Evolutionary conservation across 2,888 invertebrate genomes (phyloP), one percentile per base, ranked within the genome.

Genomic region (Drosophila falleni): DNA sequence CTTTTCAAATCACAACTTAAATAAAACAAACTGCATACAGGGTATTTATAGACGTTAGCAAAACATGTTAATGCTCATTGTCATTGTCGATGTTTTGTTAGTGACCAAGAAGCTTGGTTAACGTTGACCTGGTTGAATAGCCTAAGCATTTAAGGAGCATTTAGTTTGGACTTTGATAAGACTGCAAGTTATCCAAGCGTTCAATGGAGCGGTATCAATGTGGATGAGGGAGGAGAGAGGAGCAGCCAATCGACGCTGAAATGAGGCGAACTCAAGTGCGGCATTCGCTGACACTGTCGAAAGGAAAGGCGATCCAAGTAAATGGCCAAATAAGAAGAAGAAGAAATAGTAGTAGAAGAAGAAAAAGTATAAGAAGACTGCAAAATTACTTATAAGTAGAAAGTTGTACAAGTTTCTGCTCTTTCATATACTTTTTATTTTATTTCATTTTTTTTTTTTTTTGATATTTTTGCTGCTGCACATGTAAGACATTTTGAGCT

Each of bases 401-500:
- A 87, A 87, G 88, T 87, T 87, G 81, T 58, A 63, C 77, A 86
- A 90, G 81, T 84, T 87, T 74, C 69, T 79, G 66, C 76, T 75
- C 71, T 76, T 80, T 59, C 76, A 62, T 56, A 56, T 63, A 29
- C 54, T 55, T 51, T 35, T 47, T 42, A 33, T 19, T 33, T 56
- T 41, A 29, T 66, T 50, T n/a, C n/a, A n/a, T 35, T 47, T 42
- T 29, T 19, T 33, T 56, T 41, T 26, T 66, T 50, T 33, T 16
- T 16, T 39, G n/a, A n/a, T 41, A 60, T 37, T 47, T 26, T 50
- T 59, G 80, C 51, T 54, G 66, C 55, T 79, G 71, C 77, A 80
- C 85, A 89, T 89, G 90, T 86, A 78, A 87, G 86, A 87, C 90
- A 73, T 77, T 83, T 77, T 84, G 73, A 80, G 84, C 69, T 80